Evolutionary conservation across 2,797 vertebrate genomes (phyloP), one percentile per base, ranked within the genome.

Genomic region (Phalloptychus januarius): DNA sequence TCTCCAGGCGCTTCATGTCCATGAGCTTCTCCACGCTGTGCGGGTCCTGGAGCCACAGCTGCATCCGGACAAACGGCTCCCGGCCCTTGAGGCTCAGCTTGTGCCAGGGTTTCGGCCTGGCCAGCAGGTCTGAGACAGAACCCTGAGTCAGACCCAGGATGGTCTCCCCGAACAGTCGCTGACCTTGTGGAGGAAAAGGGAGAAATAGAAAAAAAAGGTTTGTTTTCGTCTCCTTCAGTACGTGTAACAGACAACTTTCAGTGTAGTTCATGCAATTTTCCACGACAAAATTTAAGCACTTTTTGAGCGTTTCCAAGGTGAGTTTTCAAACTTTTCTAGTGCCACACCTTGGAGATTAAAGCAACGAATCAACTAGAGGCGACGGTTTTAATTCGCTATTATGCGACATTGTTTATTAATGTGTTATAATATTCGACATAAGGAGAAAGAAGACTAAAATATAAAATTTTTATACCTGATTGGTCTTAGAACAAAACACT

Each of bases 1-100:
- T 99, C 93, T 99, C 98, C 97, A 99, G 96, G 78, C 98, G 96
- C 82, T 99, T 99, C 98, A 99, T 99, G 91, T 99, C 98, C 97
- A 98, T 99, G 91, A 99, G 96, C 92, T 99, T 99, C 94, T 99
- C 98, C 91, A 99, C 97, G 10, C 98, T 99, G 95, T 97, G 97
- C 80, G 98, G 97, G 86, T 99, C 98, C 45, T 97, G 97, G 74
- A 99, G 96, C 98, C 98, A 99, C 31, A 99, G 97, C 94, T 99
- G 98, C 98, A 99, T 99, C 65, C 98, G 98, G 83, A 99, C 98
- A 77, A 99, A 99, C 72, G 98, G 98, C 88, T 99, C 98, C 85
- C 98, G 95, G 75, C 98, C 98, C 94, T 99, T 99, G 89, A 99
- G 95, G 87, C 98, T 99, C 87, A 99, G 96, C 94, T 99, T 99